Base-by-base conservation (phyloP, 2,113 vertebrate genomes). In the Sander lucioperca region DNA sequence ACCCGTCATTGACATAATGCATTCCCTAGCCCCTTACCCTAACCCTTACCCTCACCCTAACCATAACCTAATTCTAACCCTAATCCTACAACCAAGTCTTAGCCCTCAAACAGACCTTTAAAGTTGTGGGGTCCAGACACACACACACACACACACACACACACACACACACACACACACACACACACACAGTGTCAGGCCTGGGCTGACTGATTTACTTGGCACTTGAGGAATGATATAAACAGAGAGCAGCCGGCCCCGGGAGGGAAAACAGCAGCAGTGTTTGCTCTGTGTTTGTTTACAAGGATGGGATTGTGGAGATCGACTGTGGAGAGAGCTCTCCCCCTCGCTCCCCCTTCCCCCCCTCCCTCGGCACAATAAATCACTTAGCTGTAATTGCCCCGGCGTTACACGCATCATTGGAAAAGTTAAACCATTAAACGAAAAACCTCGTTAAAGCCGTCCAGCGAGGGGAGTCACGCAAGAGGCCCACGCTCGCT, bases 201-300 rank as follows among this genome's bases (percentile, higher is more conserved):
- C 92, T 94, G 25, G 63, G 89, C 93, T 95, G 96, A 96, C 30
- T 33, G 30, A 33, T 96, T 95, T 96, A 96, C 93, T 96, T 94
- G 94, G 95, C 88, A 82, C 90, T 93, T 89, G 87, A 91, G 89
- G 88, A 90, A 92, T 91, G 91, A 92, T 91, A 94, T 88, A 90
- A 92, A 93, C 91, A 92, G 92, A 90, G 93, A 92, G 85, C 88
- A 79, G 84, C 86, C 66, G 86, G 81, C 81, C 89, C 69, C 81
- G 45, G 79, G 89, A 88, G 89, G 89, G 89, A 90, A 88, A 92
- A 87, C 87, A 85, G 69, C 68, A 4, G 59, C 88, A 73, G 54
- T 92, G 90, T 94, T 94, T 86, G 91, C 90, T 93, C 65, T 84
- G 86, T 87, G 90, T 93, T 93, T 95, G 93, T 95, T 95, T 94